Base-by-base conservation (phyloP, 1,140 invertebrate species). In the Phenacoccus solenopsis region DNA sequence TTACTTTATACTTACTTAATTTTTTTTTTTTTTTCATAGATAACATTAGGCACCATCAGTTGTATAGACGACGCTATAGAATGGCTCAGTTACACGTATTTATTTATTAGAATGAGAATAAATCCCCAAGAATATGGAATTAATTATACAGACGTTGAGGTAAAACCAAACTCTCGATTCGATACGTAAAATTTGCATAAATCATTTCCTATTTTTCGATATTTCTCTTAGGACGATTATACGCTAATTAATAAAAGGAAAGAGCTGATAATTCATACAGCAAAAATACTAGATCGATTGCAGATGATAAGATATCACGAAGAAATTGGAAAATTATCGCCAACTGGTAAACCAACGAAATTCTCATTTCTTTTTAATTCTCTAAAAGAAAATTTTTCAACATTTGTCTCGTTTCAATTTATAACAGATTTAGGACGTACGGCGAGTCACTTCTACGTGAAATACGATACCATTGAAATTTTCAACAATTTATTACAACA, bases 401-500 rank as follows among this genome's bases (percentile, higher is more conserved):
- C 13, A 30, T 61, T 30, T 73, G 28, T 28, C 5, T 38, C 49
- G 59, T 64, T 1, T 69, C 35, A 12, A n/a, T 69, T n/a, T 30
- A 24, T 68, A 69, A 64, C 78, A 83, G 96, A 98, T 81, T 81
- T 97, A 57, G 98, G 98, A 0, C 84, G 97, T 70, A 98, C 93
- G 67, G 94, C 97, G 0, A 97, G 94, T 78, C 93, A 98, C 80
- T 99, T 90, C 80, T 99, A 99, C 78, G 94, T 99, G 56, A 98
- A 96, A 75, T 94, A 94, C 79, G 93, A 96, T 75, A 98, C 96
- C 0, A 89, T 99, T 74, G 90, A 96, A 79, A 86, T 90, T 38
- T 91, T 97, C 76, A 94, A 95, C 78, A 88, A 91, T 75, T 81
- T 87, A 72, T 82, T 91, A 72, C 84, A 84, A 64, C 82, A 86